These are phyloP conservation scores for Sinhomidia bicolor DNA, from an alignment of 2,888 invertebrate genomes.

Conservation along the genomic window DNA sequence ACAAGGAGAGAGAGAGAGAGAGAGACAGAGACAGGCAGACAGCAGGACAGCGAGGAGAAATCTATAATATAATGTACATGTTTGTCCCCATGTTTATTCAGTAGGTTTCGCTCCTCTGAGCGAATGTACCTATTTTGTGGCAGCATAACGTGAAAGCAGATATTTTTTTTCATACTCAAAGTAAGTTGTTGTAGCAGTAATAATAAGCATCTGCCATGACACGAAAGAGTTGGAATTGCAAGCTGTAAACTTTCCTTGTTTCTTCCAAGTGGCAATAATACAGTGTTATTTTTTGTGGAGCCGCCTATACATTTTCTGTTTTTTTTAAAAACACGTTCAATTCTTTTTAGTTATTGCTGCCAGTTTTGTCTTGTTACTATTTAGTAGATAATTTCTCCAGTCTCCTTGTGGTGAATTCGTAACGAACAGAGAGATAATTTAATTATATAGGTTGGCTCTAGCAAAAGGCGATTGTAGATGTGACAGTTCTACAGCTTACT, in stretches of 20 bases:
- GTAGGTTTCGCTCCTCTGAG: not conserved
- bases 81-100: not conserved
- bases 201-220: conserved; percentile 39
- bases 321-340: too few species aligned
- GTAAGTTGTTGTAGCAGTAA: not conserved
- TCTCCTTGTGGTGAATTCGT: not conserved
- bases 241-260: not conserved
- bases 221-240: conserved; percentile 20
- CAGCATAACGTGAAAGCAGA: not conserved
- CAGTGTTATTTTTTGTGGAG: not conserved
- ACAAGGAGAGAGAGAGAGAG: conserved; percentile 14
- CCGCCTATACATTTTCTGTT: not conserved
- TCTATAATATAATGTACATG: not conserved
- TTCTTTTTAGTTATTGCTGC: not conserved
- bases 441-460: not conserved
- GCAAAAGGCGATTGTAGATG: not conserved
- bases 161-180: not conserved
- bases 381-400: not conserved
- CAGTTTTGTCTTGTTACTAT: not conserved
- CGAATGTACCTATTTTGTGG: not conserved
- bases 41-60: conserved; percentile 11
- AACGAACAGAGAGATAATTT: not conserved
- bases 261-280: not conserved
- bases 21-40: conserved; percentile 28
- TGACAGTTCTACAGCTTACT: too few species aligned